Evolutionary conservation across 1,140 invertebrate species (phyloP), one percentile per base, ranked within the genome.

Genomic region (Papilio dardanus): DNA sequence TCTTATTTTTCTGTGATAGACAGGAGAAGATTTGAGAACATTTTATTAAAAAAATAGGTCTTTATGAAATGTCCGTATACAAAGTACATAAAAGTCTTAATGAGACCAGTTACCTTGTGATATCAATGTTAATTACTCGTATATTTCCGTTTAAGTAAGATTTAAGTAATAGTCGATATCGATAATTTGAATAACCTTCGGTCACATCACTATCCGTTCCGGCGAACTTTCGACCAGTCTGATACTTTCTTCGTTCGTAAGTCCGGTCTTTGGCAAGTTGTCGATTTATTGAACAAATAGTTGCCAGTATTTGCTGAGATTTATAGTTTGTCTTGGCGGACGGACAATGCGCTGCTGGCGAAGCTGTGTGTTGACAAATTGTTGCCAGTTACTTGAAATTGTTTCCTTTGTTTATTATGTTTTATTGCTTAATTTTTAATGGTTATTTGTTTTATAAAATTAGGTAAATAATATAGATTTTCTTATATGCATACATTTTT

Each of bases 241-340:
- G 81, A 89, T 90, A 90, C 86, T 91, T 92, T 90, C 89, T 92
- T 92, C 81, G 86, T 71, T 86, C 86, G 84, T 92, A 92, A 92
- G 90, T 91, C 90, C 90, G 90, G 88, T 85, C 84, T 91, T 88
- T 84, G 81, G 81, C 81, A 85, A 90, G 86, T 90, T 91, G 86
- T 87, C 85, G 88, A 90, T 90, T 90, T 89, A 90, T 91, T 88
- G 87, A 83, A 88, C 80, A 86, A 85, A 87, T 85, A 86, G 83
- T 86, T 85, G 54, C 73, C 37, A 86, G 82, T 81, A 89, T 84
- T 86, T 86, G 79, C 79, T 74, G 79, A 85, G 88, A 91, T 90
- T 90, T 86, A 87, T 87, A 90, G 90, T 90, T 92, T 92, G 87
- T 92, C 90, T 92, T 92, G 79, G 79, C 84, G 79, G 81, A 86